Evolutionary conservation across 2,113 vertebrate species (phyloP), one percentile per base, ranked within the genome.

Genomic region (Semicossyphus pulcher): DNA sequence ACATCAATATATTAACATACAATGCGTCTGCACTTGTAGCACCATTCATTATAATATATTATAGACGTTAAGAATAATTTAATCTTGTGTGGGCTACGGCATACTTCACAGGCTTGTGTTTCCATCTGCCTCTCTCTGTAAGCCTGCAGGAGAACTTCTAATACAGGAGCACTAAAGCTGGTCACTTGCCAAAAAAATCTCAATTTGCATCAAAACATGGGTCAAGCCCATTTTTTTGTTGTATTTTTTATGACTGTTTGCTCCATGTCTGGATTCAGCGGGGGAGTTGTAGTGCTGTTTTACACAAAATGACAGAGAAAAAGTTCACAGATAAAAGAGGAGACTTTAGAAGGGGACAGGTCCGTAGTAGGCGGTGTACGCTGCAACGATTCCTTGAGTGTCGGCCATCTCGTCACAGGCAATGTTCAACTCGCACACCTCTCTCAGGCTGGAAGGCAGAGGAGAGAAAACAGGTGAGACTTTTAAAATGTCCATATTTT

Each of bases 321-420:
- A 83, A 78, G 69, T 68, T 70, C 72, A 44, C 25, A 45, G 29
- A 70, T 60, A 51, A 75, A 26, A 49, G 20, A 51, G 41, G 48
- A 63, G 41, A 34, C 25, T 59, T 88, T 93, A 95, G 86, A 92
- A 93, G 23, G 91, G 95, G 41, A 94, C 72, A 0, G 91, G 91
- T 59, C 95, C 94, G 21, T 96, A 97, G 82, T 92, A 93, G 31
- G 59, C 89, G 2, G 67, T 87, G 88, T 97, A 97, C 0, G 95
- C 96, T 1, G 87, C 87, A 1, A 88, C 86, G 73, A 96, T 89
- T 84, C 96, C 86, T 25, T 84, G 58, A 36, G 93, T 91, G 1
- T 96, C 94, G 0, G 96, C 93, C 86, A 96, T 94, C 66, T 95
- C 91, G 7, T 95, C 94, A 52, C 96, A 97, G 45, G 90, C 94